Conservation (phyloP, 1,140 invertebrate species). For the Rhagoletis pomonella region DNA sequence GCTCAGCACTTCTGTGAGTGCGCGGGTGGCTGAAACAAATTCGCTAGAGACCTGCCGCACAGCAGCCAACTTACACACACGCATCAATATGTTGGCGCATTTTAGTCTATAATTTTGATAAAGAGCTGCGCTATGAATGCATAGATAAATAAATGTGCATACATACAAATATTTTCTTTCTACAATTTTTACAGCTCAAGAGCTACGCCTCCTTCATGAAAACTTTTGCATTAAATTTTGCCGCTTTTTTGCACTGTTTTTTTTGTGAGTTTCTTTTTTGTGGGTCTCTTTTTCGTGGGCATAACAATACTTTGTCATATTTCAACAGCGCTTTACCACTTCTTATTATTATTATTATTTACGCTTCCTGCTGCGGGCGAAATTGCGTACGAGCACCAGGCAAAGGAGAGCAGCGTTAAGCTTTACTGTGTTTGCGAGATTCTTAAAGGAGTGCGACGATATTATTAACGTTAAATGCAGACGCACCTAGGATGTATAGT, state of each 20-base stretch:
- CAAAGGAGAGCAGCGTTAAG: not conserved
- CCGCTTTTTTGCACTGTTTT: not conserved
- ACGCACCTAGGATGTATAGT: not conserved
- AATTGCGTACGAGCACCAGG: not conserved
- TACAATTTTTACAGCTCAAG: conserved; percentile 11
- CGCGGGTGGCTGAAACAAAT: not conserved
- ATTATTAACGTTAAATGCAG: not conserved
- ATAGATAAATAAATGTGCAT: not conserved
- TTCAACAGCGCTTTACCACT: not conserved
- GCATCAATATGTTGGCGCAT: not conserved
- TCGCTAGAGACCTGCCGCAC: not conserved
- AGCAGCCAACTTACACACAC: not conserved
- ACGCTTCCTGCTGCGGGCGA: conserved; percentile 9
- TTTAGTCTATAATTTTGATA: not conserved
- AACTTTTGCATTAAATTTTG: not conserved
- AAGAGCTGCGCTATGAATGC: not conserved
- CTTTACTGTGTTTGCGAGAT: not conserved
- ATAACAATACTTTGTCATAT: conserved; percentile 1
- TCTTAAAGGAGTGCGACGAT: not conserved
- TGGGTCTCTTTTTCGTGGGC: not conserved
- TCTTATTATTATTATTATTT: conserved; percentile 25
- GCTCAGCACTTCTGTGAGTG: conserved; percentile 1
- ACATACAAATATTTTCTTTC: not conserved
- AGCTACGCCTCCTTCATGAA: not conserved
- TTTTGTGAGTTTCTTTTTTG: not conserved